phyloP scores from a whole-genome alignment of 2,888 invertebrate genomes.

The Athalia circularis region DNA sequence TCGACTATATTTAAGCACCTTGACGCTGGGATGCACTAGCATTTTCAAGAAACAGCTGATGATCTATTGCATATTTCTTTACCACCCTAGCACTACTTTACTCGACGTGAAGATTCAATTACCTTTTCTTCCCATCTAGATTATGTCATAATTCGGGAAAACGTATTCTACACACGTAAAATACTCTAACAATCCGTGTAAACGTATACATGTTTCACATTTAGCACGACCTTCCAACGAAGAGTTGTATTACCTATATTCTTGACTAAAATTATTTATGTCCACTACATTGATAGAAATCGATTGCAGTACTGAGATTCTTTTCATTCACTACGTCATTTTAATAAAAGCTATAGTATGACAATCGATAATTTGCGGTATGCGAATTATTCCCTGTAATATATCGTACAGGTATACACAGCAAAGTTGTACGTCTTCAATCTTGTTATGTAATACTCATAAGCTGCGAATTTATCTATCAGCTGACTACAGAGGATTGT shows the following conservation, averaged over 20 bases:
- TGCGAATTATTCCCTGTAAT: too few relatives aligned
- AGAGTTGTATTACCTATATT: neutral
- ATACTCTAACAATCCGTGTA: neutral
- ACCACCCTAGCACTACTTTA: neutral
- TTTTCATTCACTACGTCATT: too few relatives aligned
- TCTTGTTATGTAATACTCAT: neutral
- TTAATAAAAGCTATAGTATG: too few relatives aligned
- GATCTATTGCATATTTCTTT: neutral
- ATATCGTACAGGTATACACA: neutral
- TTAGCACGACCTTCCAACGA: neutral
- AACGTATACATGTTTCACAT: neutral
- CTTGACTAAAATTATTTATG: too few relatives aligned
- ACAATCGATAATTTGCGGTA: too few relatives aligned
- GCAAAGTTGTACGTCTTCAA: neutral
- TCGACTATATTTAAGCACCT: constrained; percentile 66
- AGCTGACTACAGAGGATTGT: constrained; percentile 19
- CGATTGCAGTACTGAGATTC: too few relatives aligned
- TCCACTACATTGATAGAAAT: too few relatives aligned
- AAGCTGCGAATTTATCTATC: constrained; percentile 8
- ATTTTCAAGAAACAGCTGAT: constrained; percentile 38
- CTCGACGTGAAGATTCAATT: neutral
- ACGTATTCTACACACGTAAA: too few relatives aligned
- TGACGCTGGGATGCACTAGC: constrained; percentile 48
- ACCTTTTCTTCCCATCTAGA: too few relatives aligned
- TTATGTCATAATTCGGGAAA: too few relatives aligned